Evolutionary conservation across 2,888 invertebrate species (phyloP).

Genomic region (Smittia sp.): DNA sequence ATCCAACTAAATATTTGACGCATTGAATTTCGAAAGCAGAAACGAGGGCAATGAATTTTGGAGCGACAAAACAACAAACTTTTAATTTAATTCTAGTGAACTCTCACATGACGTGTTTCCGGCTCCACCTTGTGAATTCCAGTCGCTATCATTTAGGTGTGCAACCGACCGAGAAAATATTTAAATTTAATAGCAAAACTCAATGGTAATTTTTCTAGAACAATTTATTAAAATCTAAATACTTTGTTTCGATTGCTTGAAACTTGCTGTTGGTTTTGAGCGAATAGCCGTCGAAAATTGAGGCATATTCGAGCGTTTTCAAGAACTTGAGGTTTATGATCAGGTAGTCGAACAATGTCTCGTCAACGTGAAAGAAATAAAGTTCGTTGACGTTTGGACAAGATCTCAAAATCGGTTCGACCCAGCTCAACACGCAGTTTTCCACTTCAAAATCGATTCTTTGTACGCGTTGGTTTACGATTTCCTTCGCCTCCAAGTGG

Average conservation of each 20-base stretch:
- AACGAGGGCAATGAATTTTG: no score
- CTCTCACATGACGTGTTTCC: no score
- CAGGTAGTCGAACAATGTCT: background rate
- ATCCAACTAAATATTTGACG: no score
- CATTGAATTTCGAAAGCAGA: no score
- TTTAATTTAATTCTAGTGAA: no score
- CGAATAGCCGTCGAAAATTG: background rate
- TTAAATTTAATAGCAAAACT: no score
- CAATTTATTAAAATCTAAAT: conserved; percentile 10
- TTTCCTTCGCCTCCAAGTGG: background rate
- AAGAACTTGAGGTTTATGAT: background rate
- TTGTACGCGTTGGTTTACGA: background rate
- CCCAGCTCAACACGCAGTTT: background rate
- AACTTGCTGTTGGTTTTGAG: background rate
- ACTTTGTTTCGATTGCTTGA: background rate
- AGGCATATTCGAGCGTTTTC: background rate
- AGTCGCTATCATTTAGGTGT: no score
- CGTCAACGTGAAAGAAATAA: background rate
- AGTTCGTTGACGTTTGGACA: background rate
- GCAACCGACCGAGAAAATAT: no score
- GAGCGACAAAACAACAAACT: no score
- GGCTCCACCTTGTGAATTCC: no score
- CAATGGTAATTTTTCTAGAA: no score
- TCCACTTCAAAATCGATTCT: conserved; percentile 20
- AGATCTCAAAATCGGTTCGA: background rate